phyloP scores from a whole-genome alignment of 92 coral and sea anemone species.

The Epizoanthus rinbou region DNA sequence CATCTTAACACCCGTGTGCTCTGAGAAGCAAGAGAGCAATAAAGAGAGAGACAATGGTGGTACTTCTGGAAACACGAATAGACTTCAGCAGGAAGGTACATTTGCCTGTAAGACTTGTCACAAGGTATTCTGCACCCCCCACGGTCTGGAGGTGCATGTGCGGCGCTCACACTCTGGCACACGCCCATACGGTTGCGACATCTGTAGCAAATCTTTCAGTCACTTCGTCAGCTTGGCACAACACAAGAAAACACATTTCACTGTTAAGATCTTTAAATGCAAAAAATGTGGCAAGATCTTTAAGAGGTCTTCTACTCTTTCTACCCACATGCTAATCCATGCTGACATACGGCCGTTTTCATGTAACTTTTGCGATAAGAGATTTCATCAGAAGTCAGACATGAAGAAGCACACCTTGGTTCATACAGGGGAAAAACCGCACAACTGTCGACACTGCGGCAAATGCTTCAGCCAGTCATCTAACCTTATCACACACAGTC shows the following conservation, averaged over 20 bases:
- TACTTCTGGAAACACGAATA: neutral
- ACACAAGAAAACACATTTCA: slow-evolving; percentile 80
- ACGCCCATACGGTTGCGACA: slow-evolving; percentile 83
- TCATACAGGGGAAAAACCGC: slow-evolving; percentile 96
- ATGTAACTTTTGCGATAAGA: slow-evolving; percentile 87
- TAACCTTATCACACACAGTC: slow-evolving; percentile 94
- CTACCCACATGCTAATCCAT: slow-evolving; percentile 96
- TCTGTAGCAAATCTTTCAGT: slow-evolving; percentile 88
- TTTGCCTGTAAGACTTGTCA: slow-evolving; percentile 92
- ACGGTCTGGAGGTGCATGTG: slow-evolving; percentile 96
- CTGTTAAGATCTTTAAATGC: slow-evolving; percentile 81
- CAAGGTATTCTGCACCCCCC: slow-evolving; percentile 89
- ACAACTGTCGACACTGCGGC: slow-evolving; percentile 88
- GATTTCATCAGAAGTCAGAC: slow-evolving; percentile 98
- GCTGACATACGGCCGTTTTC: slow-evolving; percentile 96
- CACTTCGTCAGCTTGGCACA: slow-evolving; percentile 90
- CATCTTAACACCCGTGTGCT: neutral
- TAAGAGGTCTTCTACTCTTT: slow-evolving; percentile 91
- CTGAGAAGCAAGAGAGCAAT: neutral
- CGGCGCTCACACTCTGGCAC: slow-evolving; percentile 83
- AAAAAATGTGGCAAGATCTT: slow-evolving; percentile 86
- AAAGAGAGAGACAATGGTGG: neutral
- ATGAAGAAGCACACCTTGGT: slow-evolving; percentile 95
- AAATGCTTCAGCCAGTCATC: slow-evolving; percentile 97
- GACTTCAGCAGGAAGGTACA: slow-evolving; percentile 37